A percentile compares a stretch with the other conserved stretches of the same genome.
phyloP scores from a whole-genome alignment of 2,888 invertebrate species.

The Xanthia togata region DNA sequence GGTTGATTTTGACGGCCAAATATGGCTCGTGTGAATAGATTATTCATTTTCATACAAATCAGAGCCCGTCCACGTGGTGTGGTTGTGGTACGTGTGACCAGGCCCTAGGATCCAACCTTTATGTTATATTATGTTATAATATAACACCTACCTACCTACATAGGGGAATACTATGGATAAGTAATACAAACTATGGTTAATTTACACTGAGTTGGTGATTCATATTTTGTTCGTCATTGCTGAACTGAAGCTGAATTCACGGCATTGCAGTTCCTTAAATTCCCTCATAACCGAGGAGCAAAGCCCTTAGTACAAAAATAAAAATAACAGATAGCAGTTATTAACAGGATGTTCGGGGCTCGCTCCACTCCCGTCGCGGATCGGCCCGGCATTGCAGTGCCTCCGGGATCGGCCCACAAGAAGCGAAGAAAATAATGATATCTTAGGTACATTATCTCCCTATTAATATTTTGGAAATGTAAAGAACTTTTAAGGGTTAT shows the following conservation, averaged over 20 bases:
- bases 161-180: neutral
- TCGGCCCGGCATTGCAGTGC: too few species aligned
- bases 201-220: neutral
- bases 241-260: too few species aligned
- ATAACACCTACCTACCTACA: neutral
- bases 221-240: neutral
- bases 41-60: neutral
- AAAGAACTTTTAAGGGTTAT: neutral
- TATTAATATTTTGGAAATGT: neutral
- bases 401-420: too few species aligned
- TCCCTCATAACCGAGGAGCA: neutral
- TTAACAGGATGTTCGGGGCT: too few species aligned
- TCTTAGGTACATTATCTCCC: neutral
- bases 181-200: neutral
- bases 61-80: neutral
- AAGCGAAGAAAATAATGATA: neutral
- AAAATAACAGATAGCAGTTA: neutral
- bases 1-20: neutral
- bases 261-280: neutral
- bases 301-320: neutral
- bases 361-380: too few species aligned
- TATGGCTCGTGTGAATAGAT: neutral
- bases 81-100: neutral
- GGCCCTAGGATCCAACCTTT: slow-evolving; percentile 1
- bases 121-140: slow-evolving; percentile 4